Evolutionary conservation across 2,113 vertebrate species (phyloP).

Genomic region (Brachyhypopomus gauderio): DNA sequence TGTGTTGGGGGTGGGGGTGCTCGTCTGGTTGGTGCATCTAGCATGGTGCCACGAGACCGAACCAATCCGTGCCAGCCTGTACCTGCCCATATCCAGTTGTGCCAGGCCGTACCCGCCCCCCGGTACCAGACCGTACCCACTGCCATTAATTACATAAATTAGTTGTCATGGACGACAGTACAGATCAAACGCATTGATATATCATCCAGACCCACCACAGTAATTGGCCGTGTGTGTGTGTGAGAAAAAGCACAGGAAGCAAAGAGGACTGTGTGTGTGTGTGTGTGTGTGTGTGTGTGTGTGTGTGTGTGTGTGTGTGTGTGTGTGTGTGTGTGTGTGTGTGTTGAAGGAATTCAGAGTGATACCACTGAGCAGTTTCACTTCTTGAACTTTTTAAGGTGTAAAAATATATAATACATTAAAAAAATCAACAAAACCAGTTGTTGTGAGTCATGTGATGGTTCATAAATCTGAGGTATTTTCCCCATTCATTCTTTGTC

Average conservation of each 20-base stretch:
- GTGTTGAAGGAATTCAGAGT: not conserved
- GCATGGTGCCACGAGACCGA: too few relatives aligned
- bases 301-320: not conserved
- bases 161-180: constrained; percentile 21
- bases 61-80: too few relatives aligned
- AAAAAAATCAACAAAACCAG: too few relatives aligned
- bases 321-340: not conserved
- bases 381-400: not conserved
- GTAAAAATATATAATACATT: too few relatives aligned
- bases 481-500: too few relatives aligned
- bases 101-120: not conserved
- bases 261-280: not conserved
- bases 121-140: not conserved
- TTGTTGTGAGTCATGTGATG: too few relatives aligned
- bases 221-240: constrained; percentile 33
- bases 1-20: not conserved
- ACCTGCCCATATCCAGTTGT: not conserved
- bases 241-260: too few relatives aligned
- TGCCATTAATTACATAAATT: constrained; percentile 34
- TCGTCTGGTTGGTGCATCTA: not conserved
- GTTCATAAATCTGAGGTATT: too few relatives aligned
- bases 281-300: not conserved
- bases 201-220: not conserved
- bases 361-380: not conserved
- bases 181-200: constrained; percentile 14